phyloP scores from a whole-genome alignment of 2,113 vertebrate genomes.

The Platanista minor region DNA sequence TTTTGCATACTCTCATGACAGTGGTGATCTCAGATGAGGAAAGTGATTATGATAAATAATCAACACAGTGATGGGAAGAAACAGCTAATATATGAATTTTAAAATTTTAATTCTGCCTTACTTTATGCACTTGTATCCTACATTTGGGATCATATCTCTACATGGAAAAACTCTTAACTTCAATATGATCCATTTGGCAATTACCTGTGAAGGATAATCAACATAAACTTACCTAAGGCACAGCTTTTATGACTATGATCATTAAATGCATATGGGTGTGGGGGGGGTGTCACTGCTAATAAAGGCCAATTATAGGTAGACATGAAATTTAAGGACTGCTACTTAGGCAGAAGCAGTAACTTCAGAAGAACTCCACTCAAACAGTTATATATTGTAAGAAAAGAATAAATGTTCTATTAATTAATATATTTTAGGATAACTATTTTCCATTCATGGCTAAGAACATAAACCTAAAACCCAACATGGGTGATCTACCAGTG shows the following conservation, averaged over 20 bases:
- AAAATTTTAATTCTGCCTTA: neutral
- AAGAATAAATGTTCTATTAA: neutral
- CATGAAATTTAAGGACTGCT: slow-evolving; percentile 18
- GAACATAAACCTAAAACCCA: neutral
- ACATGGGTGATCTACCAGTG: neutral
- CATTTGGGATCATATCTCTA: neutral
- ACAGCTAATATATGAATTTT: neutral
- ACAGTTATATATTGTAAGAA: neutral
- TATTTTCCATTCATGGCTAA: neutral
- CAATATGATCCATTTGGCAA: neutral
- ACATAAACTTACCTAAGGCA: neutral
- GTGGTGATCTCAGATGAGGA: neutral
- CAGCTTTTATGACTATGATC: neutral
- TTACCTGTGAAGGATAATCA: neutral
- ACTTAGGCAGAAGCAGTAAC: neutral
- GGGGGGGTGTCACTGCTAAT: neutral
- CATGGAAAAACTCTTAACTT: neutral
- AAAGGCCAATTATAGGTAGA: neutral
- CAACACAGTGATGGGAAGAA: neutral
- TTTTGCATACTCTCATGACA: neutral
- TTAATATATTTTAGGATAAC: neutral
- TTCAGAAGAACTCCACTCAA: neutral
- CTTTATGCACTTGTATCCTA: neutral
- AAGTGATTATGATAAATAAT: neutral
- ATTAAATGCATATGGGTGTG: neutral